These are phyloP conservation scores for Megatriorchis doriae DNA, from an alignment of 2,113 vertebrate genomes.

Conservation along the genomic window DNA sequence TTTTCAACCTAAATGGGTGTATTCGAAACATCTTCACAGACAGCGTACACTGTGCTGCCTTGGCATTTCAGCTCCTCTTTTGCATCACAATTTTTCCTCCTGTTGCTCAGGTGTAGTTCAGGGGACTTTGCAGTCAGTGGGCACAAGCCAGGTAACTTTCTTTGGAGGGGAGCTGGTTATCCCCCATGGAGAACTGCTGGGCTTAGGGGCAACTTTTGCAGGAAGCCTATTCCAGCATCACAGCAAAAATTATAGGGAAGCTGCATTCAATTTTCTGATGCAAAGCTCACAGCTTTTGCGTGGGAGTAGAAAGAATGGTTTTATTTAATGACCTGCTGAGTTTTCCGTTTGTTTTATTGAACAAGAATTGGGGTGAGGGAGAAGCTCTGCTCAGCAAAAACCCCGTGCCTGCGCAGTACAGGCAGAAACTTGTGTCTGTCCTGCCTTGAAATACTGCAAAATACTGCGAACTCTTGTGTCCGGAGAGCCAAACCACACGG, in stretches of 20 bases:
- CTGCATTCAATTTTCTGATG: not conserved
- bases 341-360: not conserved
- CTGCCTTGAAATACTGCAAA: not conserved
- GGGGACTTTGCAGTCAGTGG: not conserved
- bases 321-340: conserved; percentile 26
- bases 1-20: not conserved
- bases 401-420: accelerated
- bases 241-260: not conserved
- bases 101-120: not conserved
- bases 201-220: not conserved
- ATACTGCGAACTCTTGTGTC: not conserved
- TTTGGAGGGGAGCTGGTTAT: not conserved
- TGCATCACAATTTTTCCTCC: not conserved
- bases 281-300: not conserved
- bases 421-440: not conserved
- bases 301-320: conserved; percentile 5
- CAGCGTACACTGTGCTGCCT: accelerated
- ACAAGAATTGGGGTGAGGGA: not conserved
- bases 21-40: not conserved
- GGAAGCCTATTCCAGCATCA: not conserved
- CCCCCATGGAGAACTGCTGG: not conserved
- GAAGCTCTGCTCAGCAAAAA: conserved; percentile 8
- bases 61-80: not conserved
- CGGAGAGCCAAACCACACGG: not conserved
- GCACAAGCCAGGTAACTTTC: not conserved